Conservation (phyloP, 2,113 vertebrate species). For the Panthera uncia region DNA sequence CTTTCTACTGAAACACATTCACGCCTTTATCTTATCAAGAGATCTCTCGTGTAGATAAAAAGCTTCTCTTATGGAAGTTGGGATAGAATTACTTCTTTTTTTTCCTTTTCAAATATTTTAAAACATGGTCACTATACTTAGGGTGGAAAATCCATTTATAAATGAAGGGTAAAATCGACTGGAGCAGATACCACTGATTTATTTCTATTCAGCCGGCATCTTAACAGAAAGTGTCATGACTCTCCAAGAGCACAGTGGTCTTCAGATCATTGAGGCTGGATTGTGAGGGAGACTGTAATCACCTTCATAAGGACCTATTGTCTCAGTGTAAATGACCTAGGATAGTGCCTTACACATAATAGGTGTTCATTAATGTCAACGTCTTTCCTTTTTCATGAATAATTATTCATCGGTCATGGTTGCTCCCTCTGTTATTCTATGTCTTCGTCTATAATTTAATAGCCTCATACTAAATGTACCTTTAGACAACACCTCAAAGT, state of each 20-base stretch:
- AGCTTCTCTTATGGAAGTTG: neutral
- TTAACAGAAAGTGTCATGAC: neutral
- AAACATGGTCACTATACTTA: neutral
- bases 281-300: neutral
- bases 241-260: neutral
- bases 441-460: neutral
- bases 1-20: neutral
- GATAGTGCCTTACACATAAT: neutral
- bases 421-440: neutral
- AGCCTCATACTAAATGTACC: neutral
- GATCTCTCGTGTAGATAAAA: neutral
- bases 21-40: neutral
- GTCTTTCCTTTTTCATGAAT: neutral
- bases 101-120: neutral
- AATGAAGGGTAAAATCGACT: neutral
- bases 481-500: neutral
- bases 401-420: neutral
- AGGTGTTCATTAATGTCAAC: conserved; percentile 44
- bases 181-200: neutral
- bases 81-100: neutral
- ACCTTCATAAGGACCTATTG: neutral
- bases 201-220: neutral
- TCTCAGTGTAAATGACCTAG: conserved; percentile 49
- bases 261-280: neutral
- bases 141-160: neutral